Evolutionary conservation across 2,888 invertebrate genomes (phyloP), one percentile per base, ranked within the genome.

Genomic region (Hypomecis atomaria): DNA sequence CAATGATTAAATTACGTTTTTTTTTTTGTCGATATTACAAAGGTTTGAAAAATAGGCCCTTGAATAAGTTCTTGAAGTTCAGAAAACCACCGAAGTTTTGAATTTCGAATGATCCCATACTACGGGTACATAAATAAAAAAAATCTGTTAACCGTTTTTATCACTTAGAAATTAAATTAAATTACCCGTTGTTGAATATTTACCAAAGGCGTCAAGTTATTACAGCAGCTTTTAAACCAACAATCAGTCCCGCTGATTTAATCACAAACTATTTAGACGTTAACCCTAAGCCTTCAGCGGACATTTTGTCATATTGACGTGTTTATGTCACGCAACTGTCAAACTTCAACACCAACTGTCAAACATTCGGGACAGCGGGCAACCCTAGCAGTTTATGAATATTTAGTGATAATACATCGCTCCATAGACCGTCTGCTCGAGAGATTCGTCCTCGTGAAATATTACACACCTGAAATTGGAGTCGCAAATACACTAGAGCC

Each of bases 301-400:
- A 37, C 56, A 45, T 49, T 62, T 56, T 44, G 49, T 40, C 40
- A 9, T 33, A 52, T 61, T 49, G 56, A 44, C 57, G 5, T n/a
- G 53, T 59, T 33, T 45, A 33, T 42, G 60, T 54, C 54, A 38
- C 53, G 42, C 9, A 43, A 54, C 43, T 48, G 44, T 56, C 50
- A 58, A 58, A 58, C 47, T 23, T 43, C 40, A 62, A 38, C 34
- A 50, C 52, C 4, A 54, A 50, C 65, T 69, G 65, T 65, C 66
- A 69, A 69, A 66, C 57, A 63, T 42, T 59, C 56, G 42, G 23
- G 58, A 42, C 58, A 50, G 43, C 43, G 38, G 50, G 7, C 71
- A 71, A 62, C 67, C 69, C 67, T 68, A 52, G 43, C 38, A 45
- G 11, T 53, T 59, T 69, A 69, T 74, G 67, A 72, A 74, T 72